A percentile compares a stretch with the other conserved stretches of the same genome.
Conservation (phyloP, 2,888 invertebrate genomes). For the Aphidius colemani region DNA sequence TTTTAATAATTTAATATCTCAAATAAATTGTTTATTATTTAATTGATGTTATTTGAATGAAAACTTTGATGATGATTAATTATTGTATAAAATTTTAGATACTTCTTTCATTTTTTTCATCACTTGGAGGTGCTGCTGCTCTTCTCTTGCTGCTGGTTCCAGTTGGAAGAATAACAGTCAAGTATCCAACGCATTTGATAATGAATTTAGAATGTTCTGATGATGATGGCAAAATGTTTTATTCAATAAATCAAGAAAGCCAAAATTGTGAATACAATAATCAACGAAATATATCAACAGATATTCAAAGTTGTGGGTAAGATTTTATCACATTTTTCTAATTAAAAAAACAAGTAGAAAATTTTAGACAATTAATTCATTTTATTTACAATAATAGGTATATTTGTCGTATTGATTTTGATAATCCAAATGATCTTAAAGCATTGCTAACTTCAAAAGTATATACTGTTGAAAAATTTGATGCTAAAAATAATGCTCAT, state of each 20-base stretch:
- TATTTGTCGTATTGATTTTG: conserved; percentile 60
- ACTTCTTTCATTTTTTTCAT: conserved; percentile 70
- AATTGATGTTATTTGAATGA: too few species aligned
- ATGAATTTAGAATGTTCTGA: conserved; percentile 65
- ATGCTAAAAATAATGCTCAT: conserved; percentile 37
- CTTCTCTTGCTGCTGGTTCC: conserved; percentile 73
- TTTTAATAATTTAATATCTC: neutral
- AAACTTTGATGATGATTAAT: too few species aligned
- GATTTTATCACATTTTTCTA: conserved; percentile 14
- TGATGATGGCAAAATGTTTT: conserved; percentile 40
- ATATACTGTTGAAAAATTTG: conserved; percentile 61
- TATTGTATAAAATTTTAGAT: conserved; percentile 61
- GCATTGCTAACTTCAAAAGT: conserved; percentile 62
- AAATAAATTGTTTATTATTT: too few species aligned
- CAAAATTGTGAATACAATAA: conserved; percentile 49
- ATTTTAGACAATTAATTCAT: neutral
- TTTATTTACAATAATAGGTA: conserved; percentile 61
- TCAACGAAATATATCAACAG: conserved; percentile 41
- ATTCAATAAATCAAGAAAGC: conserved; percentile 44
- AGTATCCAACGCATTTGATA: conserved; percentile 68
- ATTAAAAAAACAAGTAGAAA: neutral
- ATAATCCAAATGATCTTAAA: conserved; percentile 59
- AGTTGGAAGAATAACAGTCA: conserved; percentile 70
- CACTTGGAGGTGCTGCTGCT: conserved; percentile 70
- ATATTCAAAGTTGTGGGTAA: conserved; percentile 55